phyloP scores from a whole-genome alignment of 2,888 invertebrate genomes.

The Chrysolina haemoptera region DNA sequence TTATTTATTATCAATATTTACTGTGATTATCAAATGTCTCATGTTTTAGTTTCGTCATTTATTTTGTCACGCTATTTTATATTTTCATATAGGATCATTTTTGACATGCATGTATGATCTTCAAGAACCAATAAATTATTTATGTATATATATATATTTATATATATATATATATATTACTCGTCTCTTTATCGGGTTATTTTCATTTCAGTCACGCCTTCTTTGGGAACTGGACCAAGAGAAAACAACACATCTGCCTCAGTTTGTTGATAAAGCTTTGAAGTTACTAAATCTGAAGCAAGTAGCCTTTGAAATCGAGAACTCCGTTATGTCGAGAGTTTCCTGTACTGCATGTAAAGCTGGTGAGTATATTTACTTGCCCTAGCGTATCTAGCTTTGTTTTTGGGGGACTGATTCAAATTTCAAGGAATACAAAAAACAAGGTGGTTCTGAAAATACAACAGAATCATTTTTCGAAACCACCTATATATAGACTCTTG shows the following conservation, averaged over 20 bases:
- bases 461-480: too few species aligned
- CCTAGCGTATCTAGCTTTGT: too few species aligned
- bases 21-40: too few species aligned
- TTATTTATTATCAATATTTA: too few species aligned
- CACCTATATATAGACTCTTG: too few species aligned
- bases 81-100: too few species aligned
- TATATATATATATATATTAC: too few species aligned
- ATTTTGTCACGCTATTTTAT: too few species aligned
- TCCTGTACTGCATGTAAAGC: slow-evolving; percentile 93
- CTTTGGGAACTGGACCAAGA: slow-evolving; percentile 82
- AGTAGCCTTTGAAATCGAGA: slow-evolving; percentile 89
- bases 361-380: slow-evolving; percentile 67
- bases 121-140: too few species aligned
- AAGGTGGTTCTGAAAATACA: neutral
- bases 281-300: slow-evolving; percentile 88
- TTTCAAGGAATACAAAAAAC: neutral
- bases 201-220: slow-evolving; percentile 70
- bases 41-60: too few species aligned
- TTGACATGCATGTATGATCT: too few species aligned
- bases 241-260: slow-evolving; percentile 80
- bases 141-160: too few species aligned
- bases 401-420: neutral
- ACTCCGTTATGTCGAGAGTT: slow-evolving; percentile 92
- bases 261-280: slow-evolving; percentile 87
- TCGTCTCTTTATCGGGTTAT: neutral